Evolutionary conservation across 2,888 invertebrate species (phyloP), one percentile per base, ranked within the genome.

Genomic region (Eupithecia inturbata): DNA sequence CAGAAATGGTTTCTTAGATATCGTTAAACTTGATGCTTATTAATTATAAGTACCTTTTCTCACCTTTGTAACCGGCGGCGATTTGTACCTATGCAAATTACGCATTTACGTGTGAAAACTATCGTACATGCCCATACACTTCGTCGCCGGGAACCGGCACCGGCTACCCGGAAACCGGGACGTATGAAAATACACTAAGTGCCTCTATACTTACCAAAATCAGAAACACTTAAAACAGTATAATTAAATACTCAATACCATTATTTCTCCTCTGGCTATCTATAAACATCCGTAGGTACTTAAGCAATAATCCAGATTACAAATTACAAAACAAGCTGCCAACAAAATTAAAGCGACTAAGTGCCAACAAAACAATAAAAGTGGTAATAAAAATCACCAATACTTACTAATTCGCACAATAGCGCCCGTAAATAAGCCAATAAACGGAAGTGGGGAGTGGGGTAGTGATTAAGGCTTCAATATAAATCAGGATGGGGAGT

Each of bases 371-470:
- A 72, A 75, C 76, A 76, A 75, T 76, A 70, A 73, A 71, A 67
- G 6, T n/a, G 63, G 22, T 70, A 31, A 68, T 75, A 68, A 78
- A 76, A 71, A 72, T 71, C 57, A 71, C 72, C 75, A 71, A 75
- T 75, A 73, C 78, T 62, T 53, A 80, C 81, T 81, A 81, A 82
- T 84, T 81, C 71, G 73, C 78, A 77, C 75, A 79, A 82, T 80
- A 78, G 76, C 79, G 80, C 76, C 77, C 79, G 79, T 81, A 82
- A 83, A 84, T 83, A 82, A 81, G 80, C 82, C 80, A 77, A 77
- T 79, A 78, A 76, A 76, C 73, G 64, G 64, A 64, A 64, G 62
- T 62, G 31, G 62, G 31, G 62, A 9, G 19, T 41, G 6, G 41
- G 78, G 31, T 0, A 79, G 82, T 83, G 84, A 84, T 83, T 82